Percentiles rank a stretch among this genome's conserved stretches.
These are phyloP conservation scores for Catharus minimus DNA, from an alignment of 2,113 vertebrate species.

Conservation along the genomic window DNA sequence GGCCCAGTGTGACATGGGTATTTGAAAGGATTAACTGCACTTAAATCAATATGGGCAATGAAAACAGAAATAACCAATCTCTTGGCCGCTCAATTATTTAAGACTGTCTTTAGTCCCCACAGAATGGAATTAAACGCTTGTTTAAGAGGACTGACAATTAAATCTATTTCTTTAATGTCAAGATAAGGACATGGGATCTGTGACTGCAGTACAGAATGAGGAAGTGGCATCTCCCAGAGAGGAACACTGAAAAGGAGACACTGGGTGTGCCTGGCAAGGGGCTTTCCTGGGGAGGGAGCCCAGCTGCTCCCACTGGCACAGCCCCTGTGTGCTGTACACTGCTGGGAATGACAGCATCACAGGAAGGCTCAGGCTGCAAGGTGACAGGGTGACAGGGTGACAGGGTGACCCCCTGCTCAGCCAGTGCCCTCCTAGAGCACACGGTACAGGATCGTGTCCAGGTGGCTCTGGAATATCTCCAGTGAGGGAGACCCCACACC, in stretches of 20 bases:
- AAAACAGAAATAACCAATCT: constrained; percentile 82
- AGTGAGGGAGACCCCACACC: not conserved
- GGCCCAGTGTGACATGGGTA: constrained; percentile 71
- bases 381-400: no score
- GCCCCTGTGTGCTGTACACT: fast-evolving
- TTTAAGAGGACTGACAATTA: constrained; percentile 71
- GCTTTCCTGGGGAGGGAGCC: not conserved
- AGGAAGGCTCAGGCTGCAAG: not conserved
- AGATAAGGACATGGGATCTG: constrained; percentile 8
- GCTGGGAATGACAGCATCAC: not conserved
- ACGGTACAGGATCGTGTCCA: no score
- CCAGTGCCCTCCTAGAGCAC: not conserved
- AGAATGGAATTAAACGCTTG: constrained; percentile 70
- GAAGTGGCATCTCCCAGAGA: not conserved
- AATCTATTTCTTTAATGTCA: constrained; percentile 67
- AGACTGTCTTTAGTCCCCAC: constrained; percentile 67
- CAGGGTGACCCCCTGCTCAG: not conserved
- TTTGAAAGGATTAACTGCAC: constrained; percentile 78
- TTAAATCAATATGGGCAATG: constrained; percentile 81
- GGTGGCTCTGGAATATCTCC: no score
- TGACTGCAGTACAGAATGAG: not conserved
- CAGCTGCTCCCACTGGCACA: not conserved
- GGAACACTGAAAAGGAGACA: fast-evolving
- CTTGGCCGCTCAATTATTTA: constrained; percentile 83
- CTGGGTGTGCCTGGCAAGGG: fast-evolving